A percentile compares a stretch with the other conserved stretches of the same genome.
Conservation (phyloP, 2,888 invertebrate species). For the Drosophila demipolita region DNA sequence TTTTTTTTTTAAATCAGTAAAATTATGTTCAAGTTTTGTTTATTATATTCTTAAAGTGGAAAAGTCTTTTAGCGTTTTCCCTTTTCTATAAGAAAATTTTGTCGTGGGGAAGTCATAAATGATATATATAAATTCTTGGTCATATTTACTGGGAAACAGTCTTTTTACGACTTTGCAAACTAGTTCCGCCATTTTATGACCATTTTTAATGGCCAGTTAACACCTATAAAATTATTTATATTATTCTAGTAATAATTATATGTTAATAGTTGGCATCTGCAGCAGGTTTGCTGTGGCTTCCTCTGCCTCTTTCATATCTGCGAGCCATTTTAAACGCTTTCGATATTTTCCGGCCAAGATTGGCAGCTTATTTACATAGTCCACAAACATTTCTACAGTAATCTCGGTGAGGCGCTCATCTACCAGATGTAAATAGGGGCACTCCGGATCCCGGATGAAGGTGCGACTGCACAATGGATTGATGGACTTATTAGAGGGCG, state of each 20-base stretch:
- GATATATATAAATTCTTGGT: not conserved
- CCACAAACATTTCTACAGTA: not conserved
- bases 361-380: not conserved
- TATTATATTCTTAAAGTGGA: not conserved
- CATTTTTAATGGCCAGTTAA: not conserved
- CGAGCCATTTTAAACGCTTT: not conserved
- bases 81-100: not conserved
- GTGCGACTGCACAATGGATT: not conserved
- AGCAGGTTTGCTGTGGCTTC: too few relatives aligned
- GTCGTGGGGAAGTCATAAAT: not conserved
- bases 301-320: too few relatives aligned
- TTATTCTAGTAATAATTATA: not conserved
- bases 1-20: not conserved
- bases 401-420: not conserved
- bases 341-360: not conserved
- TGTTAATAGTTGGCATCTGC: not conserved
- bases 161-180: not conserved
- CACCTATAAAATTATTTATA: too few relatives aligned
- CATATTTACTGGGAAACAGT: not conserved
- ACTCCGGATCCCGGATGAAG: conserved; percentile 7
- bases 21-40: not conserved
- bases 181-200: not conserved
- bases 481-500: not conserved
- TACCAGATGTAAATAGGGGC: not conserved
- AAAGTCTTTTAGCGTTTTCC: not conserved